phyloP scores from a whole-genome alignment of 2,797 vertebrate species.

The Cryptoprocta ferox region DNA sequence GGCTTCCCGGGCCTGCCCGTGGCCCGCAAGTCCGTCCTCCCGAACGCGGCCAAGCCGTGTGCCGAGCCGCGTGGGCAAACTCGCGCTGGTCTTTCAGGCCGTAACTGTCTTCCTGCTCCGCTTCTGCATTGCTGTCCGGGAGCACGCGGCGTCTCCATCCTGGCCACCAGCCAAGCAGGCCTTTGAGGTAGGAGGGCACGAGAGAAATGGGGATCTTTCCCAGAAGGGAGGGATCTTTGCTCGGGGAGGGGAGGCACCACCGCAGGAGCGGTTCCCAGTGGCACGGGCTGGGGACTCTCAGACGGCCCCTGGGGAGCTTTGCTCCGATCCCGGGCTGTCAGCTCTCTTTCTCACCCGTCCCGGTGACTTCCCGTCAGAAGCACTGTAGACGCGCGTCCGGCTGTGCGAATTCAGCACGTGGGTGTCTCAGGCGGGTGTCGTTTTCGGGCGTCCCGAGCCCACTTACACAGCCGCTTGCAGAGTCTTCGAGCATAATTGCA shows the following conservation, averaged over 20 bases:
- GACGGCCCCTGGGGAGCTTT: neutral
- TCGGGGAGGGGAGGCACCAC: neutral
- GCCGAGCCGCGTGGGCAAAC: accelerated
- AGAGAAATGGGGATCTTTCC: neutral
- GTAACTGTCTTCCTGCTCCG: neutral
- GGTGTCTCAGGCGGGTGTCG: accelerated
- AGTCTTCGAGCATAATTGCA: neutral
- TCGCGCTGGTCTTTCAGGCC: neutral
- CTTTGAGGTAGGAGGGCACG: too few relatives aligned
- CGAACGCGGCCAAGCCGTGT: accelerated
- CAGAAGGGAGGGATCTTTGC: neutral
- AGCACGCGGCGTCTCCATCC: neutral
- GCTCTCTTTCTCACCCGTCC: neutral
- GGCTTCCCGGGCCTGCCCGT: accelerated
- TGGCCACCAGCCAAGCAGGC: too few relatives aligned
- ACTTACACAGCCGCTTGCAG: neutral
- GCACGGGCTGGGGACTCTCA: neutral
- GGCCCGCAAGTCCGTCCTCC: neutral
- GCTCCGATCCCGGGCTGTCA: neutral
- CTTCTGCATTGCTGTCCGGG: neutral
- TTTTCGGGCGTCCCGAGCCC: neutral
- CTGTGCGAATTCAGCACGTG: neutral
- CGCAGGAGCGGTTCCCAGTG: too few relatives aligned
- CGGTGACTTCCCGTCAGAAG: neutral
- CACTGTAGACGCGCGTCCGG: neutral